Percentiles rank a stretch among this genome's conserved stretches.
Conservation (phyloP, 2,888 invertebrate genomes). For the Meganola albula region DNA sequence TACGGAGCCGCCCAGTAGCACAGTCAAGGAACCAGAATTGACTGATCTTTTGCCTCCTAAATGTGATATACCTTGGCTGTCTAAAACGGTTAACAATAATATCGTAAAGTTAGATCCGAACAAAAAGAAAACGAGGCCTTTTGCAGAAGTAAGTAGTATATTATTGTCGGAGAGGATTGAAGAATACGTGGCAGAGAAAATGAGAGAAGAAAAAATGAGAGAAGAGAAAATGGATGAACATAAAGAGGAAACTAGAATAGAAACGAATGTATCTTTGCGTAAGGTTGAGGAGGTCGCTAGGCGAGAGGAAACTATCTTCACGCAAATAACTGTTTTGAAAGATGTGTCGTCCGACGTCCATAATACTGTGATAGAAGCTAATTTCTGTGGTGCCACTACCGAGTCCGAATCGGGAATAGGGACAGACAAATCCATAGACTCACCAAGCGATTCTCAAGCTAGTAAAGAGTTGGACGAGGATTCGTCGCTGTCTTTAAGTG, state of each 20-base stretch:
- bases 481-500: conserved; percentile 62
- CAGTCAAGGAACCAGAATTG: conserved; percentile 59
- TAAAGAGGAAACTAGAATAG: conserved; percentile 24
- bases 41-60: conserved; percentile 47
- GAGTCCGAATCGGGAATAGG: conserved; percentile 71
- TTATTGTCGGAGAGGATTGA: conserved; percentile 55
- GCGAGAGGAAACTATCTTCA: conserved; percentile 65
- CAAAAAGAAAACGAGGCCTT: conserved; percentile 60
- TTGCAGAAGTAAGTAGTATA: conserved; percentile 62
- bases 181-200: conserved; percentile 38
- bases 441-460: conserved; percentile 66
- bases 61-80: conserved; percentile 71
- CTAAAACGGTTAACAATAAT: conserved; percentile 71
- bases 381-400: conserved; percentile 59
- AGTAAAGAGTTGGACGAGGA: conserved; percentile 73
- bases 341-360: conserved; percentile 68
- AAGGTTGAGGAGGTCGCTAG: conserved; percentile 60
- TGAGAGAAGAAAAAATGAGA: conserved; percentile 25
- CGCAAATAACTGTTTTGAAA: conserved; percentile 68
- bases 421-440: conserved; percentile 70
- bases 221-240: conserved; percentile 19
- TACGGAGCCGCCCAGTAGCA: conserved; percentile 69
- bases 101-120: conserved; percentile 57
- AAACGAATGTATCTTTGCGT: conserved; percentile 38
- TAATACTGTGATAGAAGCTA: conserved; percentile 64